Conservation (phyloP, 2,113 vertebrate species). For the Oreochromis aureus region DNA sequence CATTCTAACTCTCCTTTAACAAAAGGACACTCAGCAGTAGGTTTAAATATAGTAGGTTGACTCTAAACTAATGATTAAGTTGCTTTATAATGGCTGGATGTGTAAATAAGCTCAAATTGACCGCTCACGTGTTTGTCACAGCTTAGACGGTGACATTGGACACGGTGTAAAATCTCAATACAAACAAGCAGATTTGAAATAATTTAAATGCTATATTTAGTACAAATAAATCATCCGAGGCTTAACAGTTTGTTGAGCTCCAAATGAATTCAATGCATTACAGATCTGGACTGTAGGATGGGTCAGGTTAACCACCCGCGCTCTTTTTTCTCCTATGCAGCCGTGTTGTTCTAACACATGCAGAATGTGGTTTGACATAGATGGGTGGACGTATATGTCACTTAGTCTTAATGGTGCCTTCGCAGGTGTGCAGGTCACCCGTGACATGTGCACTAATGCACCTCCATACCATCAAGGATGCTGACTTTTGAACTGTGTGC, state of each 20-base stretch:
- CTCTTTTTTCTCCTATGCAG: background rate
- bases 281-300: background rate
- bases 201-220: background rate
- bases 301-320: fast-evolving
- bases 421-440: background rate
- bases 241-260: background rate
- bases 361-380: background rate
- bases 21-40: background rate
- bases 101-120: background rate
- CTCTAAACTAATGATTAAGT: background rate
- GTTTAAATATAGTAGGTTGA: background rate
- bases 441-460: background rate
- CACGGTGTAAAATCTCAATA: background rate
- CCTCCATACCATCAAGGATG: background rate
- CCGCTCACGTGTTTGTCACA: background rate
- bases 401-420: background rate
- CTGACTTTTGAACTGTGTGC: background rate
- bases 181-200: background rate
- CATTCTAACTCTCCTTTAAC: background rate
- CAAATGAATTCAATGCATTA: background rate
- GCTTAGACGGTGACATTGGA: background rate
- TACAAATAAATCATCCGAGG: background rate
- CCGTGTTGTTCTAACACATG: background rate
- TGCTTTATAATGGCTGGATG: background rate
- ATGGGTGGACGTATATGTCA: background rate